Evolutionary conservation across 2,797 vertebrate genomes (phyloP).

Genomic region (Chloroceryle amazona): DNA sequence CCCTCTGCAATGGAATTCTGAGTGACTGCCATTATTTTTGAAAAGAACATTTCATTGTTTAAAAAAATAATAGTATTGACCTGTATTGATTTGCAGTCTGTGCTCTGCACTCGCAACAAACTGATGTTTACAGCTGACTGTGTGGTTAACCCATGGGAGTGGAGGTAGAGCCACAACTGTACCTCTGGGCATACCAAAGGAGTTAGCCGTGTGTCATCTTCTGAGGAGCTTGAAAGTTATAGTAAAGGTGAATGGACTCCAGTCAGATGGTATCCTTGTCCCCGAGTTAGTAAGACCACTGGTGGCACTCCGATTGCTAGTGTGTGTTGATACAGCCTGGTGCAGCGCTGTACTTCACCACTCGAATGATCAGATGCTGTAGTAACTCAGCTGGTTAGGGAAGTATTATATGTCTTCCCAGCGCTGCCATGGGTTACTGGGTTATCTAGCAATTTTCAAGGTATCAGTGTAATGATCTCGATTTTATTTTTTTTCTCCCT

Average conservation of each 20-base stretch:
- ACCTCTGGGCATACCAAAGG: background rate
- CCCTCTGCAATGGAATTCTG: background rate
- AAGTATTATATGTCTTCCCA: background rate
- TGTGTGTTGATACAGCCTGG: background rate
- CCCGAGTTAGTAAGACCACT: background rate
- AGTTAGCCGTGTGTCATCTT: background rate
- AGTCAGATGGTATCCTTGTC: background rate
- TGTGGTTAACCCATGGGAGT: background rate
- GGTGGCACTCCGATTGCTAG: fast-evolving
- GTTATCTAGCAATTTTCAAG: background rate
- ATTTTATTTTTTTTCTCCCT: background rate
- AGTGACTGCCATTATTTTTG: background rate
- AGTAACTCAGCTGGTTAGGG: background rate
- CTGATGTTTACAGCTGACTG: background rate
- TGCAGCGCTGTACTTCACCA: background rate
- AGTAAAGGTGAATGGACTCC: background rate
- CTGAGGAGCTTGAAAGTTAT: background rate
- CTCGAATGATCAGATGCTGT: background rate
- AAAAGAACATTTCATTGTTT: background rate
- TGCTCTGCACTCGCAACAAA: background rate
- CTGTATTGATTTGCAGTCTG: background rate
- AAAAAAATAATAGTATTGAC: background rate
- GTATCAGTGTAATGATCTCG: background rate
- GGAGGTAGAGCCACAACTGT: background rate
- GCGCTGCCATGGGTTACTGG: background rate